phyloP scores from a whole-genome alignment of 1,140 invertebrate species.

The Drosophila malerkotliana region DNA sequence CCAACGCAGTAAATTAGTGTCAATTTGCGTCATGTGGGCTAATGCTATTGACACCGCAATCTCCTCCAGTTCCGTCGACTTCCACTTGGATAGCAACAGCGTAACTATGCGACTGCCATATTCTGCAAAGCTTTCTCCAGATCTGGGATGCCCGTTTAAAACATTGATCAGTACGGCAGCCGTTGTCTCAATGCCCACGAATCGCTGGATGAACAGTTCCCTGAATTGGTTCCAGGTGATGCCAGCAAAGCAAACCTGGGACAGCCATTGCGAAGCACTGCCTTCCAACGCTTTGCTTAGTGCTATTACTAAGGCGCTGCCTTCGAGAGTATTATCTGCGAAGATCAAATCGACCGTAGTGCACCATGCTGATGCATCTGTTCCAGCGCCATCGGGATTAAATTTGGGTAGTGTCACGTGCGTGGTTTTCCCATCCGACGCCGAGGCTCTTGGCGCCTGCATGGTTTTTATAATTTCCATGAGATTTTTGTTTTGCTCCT shows the following conservation, averaged over 20 bases:
- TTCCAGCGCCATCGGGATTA: constrained; percentile 17
- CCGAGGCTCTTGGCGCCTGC: constrained; percentile 11
- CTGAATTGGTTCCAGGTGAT: constrained; percentile 19
- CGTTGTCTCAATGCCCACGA: constrained; percentile 30
- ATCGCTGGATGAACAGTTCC: constrained; percentile 27
- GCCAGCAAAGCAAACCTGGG: constrained; percentile 24
- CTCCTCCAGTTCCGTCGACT: constrained; percentile 11
- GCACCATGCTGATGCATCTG: constrained; percentile 25
- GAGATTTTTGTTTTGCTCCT: constrained; percentile 20
- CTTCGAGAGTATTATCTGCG: constrained; percentile 9
- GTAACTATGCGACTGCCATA: constrained; percentile 35
- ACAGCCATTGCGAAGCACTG: constrained; percentile 15
- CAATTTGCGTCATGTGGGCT: constrained; percentile 37
- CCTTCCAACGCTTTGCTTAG: constrained; percentile 23
- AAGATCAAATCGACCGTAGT: constrained; percentile 23
- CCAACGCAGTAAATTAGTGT: constrained; percentile 22
- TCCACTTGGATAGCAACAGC: constrained; percentile 15
- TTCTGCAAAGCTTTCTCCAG: constrained; percentile 6
- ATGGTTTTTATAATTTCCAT: constrained; percentile 23
- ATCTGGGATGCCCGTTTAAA: constrained; percentile 18
- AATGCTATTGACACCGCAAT: constrained; percentile 22
- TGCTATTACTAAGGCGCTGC: constrained; percentile 9
- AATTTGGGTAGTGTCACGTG: constrained; percentile 4
- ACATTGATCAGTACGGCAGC: constrained; percentile 26
- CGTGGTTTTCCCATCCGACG: constrained; percentile 1